A percentile compares a stretch with the other conserved stretches of the same genome.
These are phyloP conservation scores for Pocillopora damicornis DNA, from an alignment of 64 coral and sea anemone genomes.

Conservation along the genomic window DNA sequence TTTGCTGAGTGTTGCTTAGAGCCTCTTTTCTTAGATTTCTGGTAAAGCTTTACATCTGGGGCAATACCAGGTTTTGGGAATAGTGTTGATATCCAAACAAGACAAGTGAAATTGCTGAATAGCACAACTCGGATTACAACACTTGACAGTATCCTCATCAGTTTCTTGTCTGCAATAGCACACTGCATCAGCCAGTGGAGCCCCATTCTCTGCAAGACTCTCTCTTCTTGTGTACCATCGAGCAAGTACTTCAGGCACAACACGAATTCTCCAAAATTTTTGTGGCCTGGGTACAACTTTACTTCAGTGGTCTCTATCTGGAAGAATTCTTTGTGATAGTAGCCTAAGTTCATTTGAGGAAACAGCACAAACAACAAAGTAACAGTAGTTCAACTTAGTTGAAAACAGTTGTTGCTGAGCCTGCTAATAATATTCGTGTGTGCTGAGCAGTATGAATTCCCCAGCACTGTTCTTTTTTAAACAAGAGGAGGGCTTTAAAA, in stretches of 20 bases:
- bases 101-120: background rate
- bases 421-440: too few relatives aligned
- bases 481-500: too few relatives aligned
- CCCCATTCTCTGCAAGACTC: background rate
- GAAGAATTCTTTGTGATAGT: background rate
- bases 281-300: background rate
- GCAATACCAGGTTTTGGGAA: slow-evolving; percentile 38
- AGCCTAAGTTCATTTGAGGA: background rate
- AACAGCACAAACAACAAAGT: too few relatives aligned
- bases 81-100: slow-evolving; percentile 11
- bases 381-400: too few relatives aligned
- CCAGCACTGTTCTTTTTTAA: too few relatives aligned
- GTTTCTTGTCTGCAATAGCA: background rate
- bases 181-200: background rate
- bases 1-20: background rate
- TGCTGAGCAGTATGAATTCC: too few relatives aligned
- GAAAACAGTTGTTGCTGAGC: too few relatives aligned
- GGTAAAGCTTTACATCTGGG: slow-evolving; percentile 3
- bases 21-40: too few relatives aligned
- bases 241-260: slow-evolving; percentile 23
- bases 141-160: background rate
- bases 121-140: background rate
- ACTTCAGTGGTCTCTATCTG: slow-evolving; percentile 17
- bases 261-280: slow-evolving; percentile 28
- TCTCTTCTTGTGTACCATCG: slow-evolving; percentile 29